Evolutionary conservation across 2,888 invertebrate species (phyloP), one percentile per base, ranked within the genome.

Genomic region (Augochlorella aurata): DNA sequence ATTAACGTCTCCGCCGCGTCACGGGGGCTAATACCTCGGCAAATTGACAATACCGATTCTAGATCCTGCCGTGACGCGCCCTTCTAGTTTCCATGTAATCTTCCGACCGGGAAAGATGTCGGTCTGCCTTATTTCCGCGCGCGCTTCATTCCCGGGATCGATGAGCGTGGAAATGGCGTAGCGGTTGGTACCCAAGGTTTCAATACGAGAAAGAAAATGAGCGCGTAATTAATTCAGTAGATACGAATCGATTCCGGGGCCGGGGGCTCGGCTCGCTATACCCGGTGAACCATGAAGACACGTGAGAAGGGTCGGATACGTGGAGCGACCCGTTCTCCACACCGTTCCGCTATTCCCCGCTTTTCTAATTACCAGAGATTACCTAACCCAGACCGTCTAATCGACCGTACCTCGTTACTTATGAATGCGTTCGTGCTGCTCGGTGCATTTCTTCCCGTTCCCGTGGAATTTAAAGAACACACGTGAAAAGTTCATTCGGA

Each of bases 181-280:
- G 83, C 73, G 70, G 72, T 66, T 54, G 71, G 52, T 49, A 38
- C 69, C 72, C 72, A 66, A 67, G 74, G 85, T 83, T 86, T 88
- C 85, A 85, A 88, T 83, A 81, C 82, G 80, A 77, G 77, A 77
- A 85, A 88, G 85, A 88, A 90, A 89, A 90, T 88, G 86, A 82
- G 75, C 79, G 84, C 83, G 85, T 90, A 87, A 90, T 90, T 90
- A 89, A 90, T 90, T 90, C 89, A 89, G 82, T 72, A 76, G 79
- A 81, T 83, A 82, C 85, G 80, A 89, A 89, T 89, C 89, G 89
- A 89, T 89, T 88, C 76, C 67, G 70, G 77, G 24, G 58, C 73
- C 67, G 70, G 79, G 24, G 58, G 47, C 24, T 67, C 68, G 73
- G 75, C 65, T 79, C 77, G 44, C 77, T 82, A 79, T 77, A 83